Percentiles rank a stretch among this genome's conserved stretches.
Conservation (phyloP, 1,140 invertebrate genomes). For the Ladona fulva region DNA sequence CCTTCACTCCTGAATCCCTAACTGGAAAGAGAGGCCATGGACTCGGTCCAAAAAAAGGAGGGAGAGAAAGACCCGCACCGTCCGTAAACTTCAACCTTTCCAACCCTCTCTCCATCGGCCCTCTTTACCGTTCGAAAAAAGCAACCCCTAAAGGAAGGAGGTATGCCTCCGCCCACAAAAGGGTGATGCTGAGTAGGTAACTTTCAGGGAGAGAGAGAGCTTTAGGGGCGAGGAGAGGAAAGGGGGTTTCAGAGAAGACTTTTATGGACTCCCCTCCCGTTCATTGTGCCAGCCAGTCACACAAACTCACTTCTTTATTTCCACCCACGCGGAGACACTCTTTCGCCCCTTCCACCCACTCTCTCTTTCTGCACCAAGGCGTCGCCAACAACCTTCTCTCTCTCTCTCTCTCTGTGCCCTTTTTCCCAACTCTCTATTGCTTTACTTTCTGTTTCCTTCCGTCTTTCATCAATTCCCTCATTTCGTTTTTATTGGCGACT, state of each 20-base stretch:
- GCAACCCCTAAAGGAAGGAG: neutral
- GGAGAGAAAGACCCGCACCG: no score
- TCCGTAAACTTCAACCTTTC: neutral
- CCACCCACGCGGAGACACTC: neutral
- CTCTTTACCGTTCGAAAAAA: neutral
- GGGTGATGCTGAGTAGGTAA: constrained; percentile 3
- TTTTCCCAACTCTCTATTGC: neutral
- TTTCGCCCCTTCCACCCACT: no score
- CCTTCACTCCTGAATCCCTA: no score
- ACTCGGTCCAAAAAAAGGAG: no score
- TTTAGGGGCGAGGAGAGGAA: neutral
- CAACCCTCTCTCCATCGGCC: neutral
- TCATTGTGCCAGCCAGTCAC: constrained; percentile 2
- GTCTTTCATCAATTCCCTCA: no score
- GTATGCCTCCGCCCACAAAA: neutral
- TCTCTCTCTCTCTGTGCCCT: neutral
- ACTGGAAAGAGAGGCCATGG: no score
- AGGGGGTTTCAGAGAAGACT: neutral
- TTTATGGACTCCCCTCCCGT: constrained; percentile 6
- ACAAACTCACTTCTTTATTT: constrained; percentile 3
- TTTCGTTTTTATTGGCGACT: no score
- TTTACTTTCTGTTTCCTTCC: neutral
- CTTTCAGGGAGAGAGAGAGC: neutral
- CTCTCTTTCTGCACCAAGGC: neutral
- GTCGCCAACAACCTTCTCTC: neutral